A percentile compares a stretch with the other conserved stretches of the same genome.
Conservation (phyloP, 2,797 vertebrate genomes). For the Macrochelys suwanniensis region DNA sequence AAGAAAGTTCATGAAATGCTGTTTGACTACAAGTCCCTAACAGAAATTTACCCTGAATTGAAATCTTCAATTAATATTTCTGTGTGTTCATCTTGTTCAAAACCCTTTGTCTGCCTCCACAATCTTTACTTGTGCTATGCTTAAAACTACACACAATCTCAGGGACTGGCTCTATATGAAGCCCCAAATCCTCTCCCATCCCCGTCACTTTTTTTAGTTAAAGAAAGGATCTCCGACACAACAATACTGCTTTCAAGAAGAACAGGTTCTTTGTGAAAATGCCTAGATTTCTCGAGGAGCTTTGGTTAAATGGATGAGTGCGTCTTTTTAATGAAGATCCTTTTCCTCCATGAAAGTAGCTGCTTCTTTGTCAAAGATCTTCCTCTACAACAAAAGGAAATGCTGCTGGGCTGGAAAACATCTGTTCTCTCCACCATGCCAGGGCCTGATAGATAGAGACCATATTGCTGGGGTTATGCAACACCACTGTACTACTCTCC, state of each 20-base stretch:
- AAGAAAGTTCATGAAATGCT: background rate
- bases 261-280: background rate
- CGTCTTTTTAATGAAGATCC: background rate
- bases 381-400: background rate
- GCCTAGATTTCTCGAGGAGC: background rate
- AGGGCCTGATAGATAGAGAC: background rate
- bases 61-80: background rate
- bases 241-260: background rate
- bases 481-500: background rate
- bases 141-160: too few relatives aligned
- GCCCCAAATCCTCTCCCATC: background rate
- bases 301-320: background rate
- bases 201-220: background rate
- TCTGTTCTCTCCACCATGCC: background rate
- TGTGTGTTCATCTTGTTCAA: too few relatives aligned
- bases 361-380: background rate
- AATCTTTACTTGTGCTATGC: too few relatives aligned
- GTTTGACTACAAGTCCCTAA: background rate
- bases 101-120: too few relatives aligned
- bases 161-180: too few relatives aligned
- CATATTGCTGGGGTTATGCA: background rate
- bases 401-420: background rate
- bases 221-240: background rate
- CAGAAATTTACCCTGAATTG: background rate
- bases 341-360: background rate